Evolutionary conservation across 1,140 invertebrate genomes (phyloP), one percentile per base, ranked within the genome.

Genomic region (Bicyclus anynana): DNA sequence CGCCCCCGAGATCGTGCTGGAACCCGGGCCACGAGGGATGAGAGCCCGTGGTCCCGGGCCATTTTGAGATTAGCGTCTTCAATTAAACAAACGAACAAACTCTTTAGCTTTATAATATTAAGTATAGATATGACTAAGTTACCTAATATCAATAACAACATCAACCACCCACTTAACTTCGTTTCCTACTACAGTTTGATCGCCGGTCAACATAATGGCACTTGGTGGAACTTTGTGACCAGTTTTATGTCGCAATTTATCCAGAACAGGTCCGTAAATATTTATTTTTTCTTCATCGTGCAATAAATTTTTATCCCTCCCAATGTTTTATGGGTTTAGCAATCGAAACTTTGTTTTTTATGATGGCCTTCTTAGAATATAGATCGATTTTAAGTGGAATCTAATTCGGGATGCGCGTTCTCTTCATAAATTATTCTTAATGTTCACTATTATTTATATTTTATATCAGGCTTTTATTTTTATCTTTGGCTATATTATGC

Each of bases 221-320:
- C 35, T 54, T 54, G 47, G 37, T 54, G 27, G 42, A 12, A 35
- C 21, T 29, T 47, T 20, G 27, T 26, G 53, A 23, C 21, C 29
- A 17, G 18, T 54, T 54, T 54, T 54, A 54, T 46, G 53, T 48
- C 10, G 53, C 53, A 54, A 47, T 54, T 47, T 47, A 26, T 23
- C 27, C 17, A 17, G 42, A 47, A 37, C 29, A 47, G 18, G 26
- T 20, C 33, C 6, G 10, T 47, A 35, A 54, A 47, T 54, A 47
- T 54, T 47, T 54, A 47, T 54, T 47, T 54, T 47, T 50, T 50
- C 48, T 37, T 20, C 17, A 50, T 50, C 29, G 48, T 20, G 18
- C 48, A 16, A 50, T 50, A 50, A 50, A 50, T 35, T 35, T 50
- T 50, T 50, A 50, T 50, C 26, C 17, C 35, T 50, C 27, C 5